phyloP scores from a whole-genome alignment of 2,797 vertebrate genomes.

The Psittacula echo region DNA sequence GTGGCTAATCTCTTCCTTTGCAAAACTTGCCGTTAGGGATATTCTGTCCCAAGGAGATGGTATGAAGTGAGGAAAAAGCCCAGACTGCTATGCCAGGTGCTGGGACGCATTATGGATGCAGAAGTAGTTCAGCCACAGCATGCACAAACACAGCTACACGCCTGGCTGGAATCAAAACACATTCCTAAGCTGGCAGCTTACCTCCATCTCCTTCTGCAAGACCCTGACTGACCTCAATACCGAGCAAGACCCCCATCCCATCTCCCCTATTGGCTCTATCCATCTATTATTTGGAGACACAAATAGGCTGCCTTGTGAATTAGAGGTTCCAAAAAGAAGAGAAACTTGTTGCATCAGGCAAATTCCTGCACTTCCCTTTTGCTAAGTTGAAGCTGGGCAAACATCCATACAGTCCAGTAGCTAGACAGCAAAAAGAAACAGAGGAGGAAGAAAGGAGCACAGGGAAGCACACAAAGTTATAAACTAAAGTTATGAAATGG shows the following conservation, averaged over 20 bases:
- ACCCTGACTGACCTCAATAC: background rate
- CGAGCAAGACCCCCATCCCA: background rate
- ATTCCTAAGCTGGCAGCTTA: background rate
- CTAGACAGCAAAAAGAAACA: background rate
- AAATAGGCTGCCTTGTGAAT: background rate
- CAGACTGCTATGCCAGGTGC: background rate
- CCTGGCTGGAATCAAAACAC: background rate
- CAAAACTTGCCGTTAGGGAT: background rate
- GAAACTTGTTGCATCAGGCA: conserved; percentile 49
- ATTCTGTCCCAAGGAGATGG: background rate
- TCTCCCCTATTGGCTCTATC: background rate
- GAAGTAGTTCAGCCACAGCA: background rate
- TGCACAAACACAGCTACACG: background rate
- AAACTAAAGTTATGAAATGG: background rate
- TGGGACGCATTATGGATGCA: background rate
- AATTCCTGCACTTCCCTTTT: conserved; percentile 32
- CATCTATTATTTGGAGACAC: background rate
- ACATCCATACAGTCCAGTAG: background rate
- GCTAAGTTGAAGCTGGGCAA: conserved; percentile 1
- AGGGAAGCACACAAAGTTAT: background rate
- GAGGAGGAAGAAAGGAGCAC: background rate
- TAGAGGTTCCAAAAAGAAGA: conserved; percentile 21
- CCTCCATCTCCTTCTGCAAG: background rate
- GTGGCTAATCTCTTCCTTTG: background rate
- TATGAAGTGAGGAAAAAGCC: background rate